phyloP scores from a whole-genome alignment of 2,888 invertebrate genomes.

The Dolichopus griseipennis region DNA sequence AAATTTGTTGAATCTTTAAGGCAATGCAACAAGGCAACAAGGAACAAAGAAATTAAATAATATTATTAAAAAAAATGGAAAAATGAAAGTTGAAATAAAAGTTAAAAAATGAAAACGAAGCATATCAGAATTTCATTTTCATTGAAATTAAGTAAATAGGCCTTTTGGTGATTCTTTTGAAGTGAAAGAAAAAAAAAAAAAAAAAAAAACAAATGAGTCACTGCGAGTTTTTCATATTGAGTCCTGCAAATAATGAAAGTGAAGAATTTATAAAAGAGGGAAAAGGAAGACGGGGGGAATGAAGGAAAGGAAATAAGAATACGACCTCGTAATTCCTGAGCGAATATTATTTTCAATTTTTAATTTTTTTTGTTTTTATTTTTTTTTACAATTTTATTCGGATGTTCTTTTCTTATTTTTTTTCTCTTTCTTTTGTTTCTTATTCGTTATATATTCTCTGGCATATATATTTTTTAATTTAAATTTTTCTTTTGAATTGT shows the following conservation, averaged over 20 bases:
- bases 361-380: not conserved
- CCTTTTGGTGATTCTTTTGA: conserved; percentile 1
- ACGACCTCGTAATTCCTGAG: not conserved
- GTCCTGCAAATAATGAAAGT: too few species aligned
- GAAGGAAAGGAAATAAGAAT: too few species aligned
- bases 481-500: too few species aligned
- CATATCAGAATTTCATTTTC: not conserved
- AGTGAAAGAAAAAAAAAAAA: not conserved
- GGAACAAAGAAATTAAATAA: not conserved
- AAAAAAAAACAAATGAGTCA: too few species aligned
- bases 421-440: not conserved
- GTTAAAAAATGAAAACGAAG: too few species aligned
- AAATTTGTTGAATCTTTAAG: not conserved
- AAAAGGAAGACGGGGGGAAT: too few species aligned
- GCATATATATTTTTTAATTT: too few species aligned
- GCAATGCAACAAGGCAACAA: not conserved
- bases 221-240: too few species aligned
- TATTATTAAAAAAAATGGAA: not conserved
- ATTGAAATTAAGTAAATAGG: conserved; percentile 1
- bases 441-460: too few species aligned
- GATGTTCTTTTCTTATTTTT: not conserved
- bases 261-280: too few species aligned
- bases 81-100: not conserved
- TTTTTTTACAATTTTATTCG: not conserved
- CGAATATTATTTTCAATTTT: conserved; percentile 4